phyloP scores from a whole-genome alignment of 1,140 invertebrate species.

The Panagrolaimus sp. region DNA sequence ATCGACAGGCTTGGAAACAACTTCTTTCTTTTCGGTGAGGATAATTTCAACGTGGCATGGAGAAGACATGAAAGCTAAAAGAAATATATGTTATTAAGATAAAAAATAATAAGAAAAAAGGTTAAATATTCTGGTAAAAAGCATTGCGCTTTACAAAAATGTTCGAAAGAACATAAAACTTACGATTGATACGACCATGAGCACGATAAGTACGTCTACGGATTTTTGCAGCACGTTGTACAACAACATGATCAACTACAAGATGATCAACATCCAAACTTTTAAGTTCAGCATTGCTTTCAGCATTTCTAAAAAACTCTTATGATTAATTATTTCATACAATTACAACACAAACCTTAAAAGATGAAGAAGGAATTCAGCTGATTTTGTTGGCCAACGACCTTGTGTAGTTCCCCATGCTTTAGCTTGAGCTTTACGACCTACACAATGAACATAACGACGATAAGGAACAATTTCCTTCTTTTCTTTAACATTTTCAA shows the following conservation, averaged over 20 bases:
- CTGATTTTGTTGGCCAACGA: conserved; percentile 97
- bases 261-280: conserved; percentile 93
- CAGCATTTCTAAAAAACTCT: conserved; percentile 71
- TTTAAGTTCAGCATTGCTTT: conserved; percentile 91
- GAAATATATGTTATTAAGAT: too few relatives aligned
- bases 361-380: conserved; percentile 90
- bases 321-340: background rate
- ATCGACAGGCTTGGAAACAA: conserved; percentile 74
- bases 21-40: conserved; percentile 86
- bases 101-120: conserved; percentile 25
- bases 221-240: conserved; percentile 92
- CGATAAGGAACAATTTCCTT: conserved; percentile 99
- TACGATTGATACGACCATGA: conserved; percentile 96
- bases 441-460: conserved; percentile 92
- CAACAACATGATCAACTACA: conserved; percentile 95
- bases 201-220: conserved; percentile 95
- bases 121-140: too few relatives aligned
- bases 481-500: conserved; percentile 91
- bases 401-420: conserved; percentile 90
- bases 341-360: conserved; percentile 64
- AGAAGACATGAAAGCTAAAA: conserved; percentile 91
- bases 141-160: too few relatives aligned
- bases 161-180: conserved; percentile 53
- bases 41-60: conserved; percentile 98
- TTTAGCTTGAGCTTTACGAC: conserved; percentile 88